Percentiles rank a stretch among this genome's conserved stretches.
These are phyloP conservation scores for Varanus salvator DNA, from an alignment of 2,113 vertebrate genomes.

Conservation along the genomic window DNA sequence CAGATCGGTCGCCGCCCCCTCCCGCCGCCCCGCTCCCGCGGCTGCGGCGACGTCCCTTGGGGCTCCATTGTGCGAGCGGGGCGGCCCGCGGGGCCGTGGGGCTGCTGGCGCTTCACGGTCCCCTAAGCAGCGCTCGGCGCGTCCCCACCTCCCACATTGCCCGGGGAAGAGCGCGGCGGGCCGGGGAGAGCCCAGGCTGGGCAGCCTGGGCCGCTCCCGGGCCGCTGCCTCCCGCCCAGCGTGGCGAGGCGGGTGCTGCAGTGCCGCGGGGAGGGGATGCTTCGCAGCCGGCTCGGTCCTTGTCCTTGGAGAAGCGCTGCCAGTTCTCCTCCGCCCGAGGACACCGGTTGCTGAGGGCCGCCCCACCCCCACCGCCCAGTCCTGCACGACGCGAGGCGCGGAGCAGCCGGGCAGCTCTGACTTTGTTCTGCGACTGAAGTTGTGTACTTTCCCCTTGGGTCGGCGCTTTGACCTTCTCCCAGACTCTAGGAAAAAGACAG, in stretches of 20 bases:
- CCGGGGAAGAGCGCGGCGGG: not conserved
- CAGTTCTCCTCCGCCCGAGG: not conserved
- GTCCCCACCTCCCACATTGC: conserved; percentile 12
- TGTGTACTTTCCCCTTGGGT: not conserved
- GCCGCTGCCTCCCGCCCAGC: not conserved
- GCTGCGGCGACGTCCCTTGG: not conserved
- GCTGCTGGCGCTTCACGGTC: not conserved
- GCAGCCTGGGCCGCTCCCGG: not conserved
- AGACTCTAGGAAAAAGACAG: too few relatives aligned
- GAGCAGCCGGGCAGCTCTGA: too few relatives aligned
- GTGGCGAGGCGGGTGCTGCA: too few relatives aligned
- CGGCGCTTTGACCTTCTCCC: not conserved
- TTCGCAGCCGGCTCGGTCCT: not conserved
- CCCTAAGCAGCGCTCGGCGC: not conserved
- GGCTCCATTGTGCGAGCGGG: conserved; percentile 6
- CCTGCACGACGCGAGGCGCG: not conserved
- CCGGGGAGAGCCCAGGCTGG: not conserved
- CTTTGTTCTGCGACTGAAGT: not conserved
- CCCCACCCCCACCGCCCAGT: not conserved
- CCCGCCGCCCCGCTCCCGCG: not conserved
- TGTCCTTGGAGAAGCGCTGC: not conserved
- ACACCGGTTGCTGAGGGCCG: not conserved
- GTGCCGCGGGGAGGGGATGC: not conserved
- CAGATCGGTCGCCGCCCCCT: not conserved
- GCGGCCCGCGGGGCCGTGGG: not conserved